Evolutionary conservation across 2,113 vertebrate genomes (phyloP).

Genomic region (Megaceryle maxima): DNA sequence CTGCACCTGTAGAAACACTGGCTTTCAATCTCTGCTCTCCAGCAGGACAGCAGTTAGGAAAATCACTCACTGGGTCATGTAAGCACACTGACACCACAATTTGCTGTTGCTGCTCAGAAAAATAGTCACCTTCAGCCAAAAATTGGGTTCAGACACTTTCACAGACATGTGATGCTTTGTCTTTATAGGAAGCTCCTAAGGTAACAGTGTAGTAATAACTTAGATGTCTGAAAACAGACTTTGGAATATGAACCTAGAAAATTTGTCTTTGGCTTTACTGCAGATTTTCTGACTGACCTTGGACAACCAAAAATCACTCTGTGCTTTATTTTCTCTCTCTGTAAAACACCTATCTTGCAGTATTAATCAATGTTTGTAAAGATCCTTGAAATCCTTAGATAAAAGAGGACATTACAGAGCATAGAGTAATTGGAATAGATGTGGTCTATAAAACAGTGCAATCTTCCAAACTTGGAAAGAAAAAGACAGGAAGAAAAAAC

Average conservation of each 20-base stretch:
- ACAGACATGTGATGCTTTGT: slow-evolving; percentile 19
- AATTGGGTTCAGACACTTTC: slow-evolving; percentile 27
- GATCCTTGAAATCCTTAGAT: slow-evolving; percentile 15
- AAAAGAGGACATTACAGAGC: background rate
- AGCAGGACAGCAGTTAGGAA: background rate
- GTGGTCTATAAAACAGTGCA: background rate
- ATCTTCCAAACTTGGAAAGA: background rate
- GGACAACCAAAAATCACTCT: slow-evolving; percentile 15
- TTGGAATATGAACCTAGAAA: slow-evolving; percentile 7
- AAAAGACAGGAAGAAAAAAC: background rate
- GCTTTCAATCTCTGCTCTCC: slow-evolving; percentile 29
- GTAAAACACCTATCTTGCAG: background rate
- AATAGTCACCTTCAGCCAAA: slow-evolving; percentile 56
- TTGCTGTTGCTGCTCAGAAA: slow-evolving; percentile 46
- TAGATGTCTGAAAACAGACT: slow-evolving; percentile 26
- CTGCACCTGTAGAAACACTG: background rate
- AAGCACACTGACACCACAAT: slow-evolving; percentile 48
- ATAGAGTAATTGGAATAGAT: background rate
- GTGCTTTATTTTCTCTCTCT: slow-evolving; percentile 31
- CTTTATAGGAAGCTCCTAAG: background rate
- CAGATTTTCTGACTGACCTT: slow-evolving; percentile 51
- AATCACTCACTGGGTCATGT: slow-evolving; percentile 18
- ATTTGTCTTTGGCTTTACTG: slow-evolving; percentile 37
- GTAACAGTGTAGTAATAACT: background rate
- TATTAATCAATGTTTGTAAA: slow-evolving; percentile 53